A percentile compares a stretch with the other conserved stretches of the same genome.
Evolutionary conservation across 2,113 vertebrate genomes (phyloP).

Genomic region (Rhadina sibilatrix): DNA sequence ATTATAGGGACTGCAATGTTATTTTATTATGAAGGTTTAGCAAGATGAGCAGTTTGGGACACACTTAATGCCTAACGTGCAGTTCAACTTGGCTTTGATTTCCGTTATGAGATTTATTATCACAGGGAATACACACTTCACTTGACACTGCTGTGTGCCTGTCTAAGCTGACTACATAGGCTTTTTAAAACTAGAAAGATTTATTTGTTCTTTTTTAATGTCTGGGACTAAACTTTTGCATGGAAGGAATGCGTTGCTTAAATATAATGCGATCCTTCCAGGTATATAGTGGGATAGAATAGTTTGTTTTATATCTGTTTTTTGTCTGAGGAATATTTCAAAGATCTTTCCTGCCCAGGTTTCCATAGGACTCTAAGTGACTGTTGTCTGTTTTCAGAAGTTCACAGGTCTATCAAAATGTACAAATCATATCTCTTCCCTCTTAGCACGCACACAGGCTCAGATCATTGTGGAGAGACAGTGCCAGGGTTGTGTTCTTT

Average conservation of each 20-base stretch:
- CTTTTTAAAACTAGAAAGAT: conserved; percentile 13
- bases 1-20: conserved; percentile 43
- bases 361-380: not conserved
- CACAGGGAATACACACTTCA: not conserved
- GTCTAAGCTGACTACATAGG: not conserved
- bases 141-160: not conserved
- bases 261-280: not conserved
- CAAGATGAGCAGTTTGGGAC: conserved; percentile 57
- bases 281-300: not conserved
- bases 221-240: not conserved
- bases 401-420: conserved; percentile 7
- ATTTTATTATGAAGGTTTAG: conserved; percentile 54
- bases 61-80: conserved; percentile 2
- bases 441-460: not conserved
- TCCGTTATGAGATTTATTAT: conserved; percentile 24
- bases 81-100: conserved; percentile 57
- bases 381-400: conserved; percentile 32
- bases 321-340: conserved; percentile 43
- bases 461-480: conserved; percentile 20
- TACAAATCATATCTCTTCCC: not conserved
- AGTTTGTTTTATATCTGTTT: not conserved
- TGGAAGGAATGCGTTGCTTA: conserved; percentile 1
- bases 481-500: conserved; percentile 12
- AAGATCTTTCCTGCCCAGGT: conserved; percentile 4
- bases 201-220: conserved; percentile 34